Conservation (phyloP, 2,797 vertebrate genomes). For the Myotis daubentonii region DNA sequence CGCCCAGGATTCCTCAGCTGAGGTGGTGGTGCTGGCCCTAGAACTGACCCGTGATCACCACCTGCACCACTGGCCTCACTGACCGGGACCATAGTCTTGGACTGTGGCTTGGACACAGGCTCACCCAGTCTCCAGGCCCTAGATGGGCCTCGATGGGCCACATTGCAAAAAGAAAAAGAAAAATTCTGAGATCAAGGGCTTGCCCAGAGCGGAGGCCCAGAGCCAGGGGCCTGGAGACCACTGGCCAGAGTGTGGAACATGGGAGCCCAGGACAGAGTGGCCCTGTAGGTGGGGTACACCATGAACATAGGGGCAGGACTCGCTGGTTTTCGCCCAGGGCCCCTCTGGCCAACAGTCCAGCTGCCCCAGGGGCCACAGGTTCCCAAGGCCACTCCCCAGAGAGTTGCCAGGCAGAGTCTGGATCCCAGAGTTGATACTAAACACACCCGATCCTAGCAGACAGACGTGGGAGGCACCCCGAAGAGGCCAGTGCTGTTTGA, state of each 20-base stretch:
- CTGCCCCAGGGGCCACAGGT: neutral
- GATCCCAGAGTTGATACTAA: neutral
- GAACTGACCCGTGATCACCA: neutral
- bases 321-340: accelerated
- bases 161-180: neutral
- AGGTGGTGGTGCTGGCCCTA: neutral
- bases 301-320: accelerated
- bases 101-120: neutral
- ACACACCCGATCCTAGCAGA: neutral
- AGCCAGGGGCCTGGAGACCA: neutral
- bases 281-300: accelerated
- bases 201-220: neutral
- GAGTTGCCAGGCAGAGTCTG: neutral
- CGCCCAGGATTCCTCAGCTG: neutral
- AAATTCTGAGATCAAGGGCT: neutral
- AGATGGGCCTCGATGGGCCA: neutral
- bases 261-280: neutral
- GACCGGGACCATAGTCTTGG: neutral
- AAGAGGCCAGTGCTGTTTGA: slow-evolving; percentile 28
- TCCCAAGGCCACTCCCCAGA: neutral
- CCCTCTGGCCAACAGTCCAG: neutral
- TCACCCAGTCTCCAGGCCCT: neutral
- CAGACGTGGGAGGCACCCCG: slow-evolving; percentile 24
- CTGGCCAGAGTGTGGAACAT: neutral
- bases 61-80: neutral